A percentile compares a stretch with the other conserved stretches of the same genome.
phyloP scores from a whole-genome alignment of 2,113 vertebrate genomes.

The Puma concolor region DNA sequence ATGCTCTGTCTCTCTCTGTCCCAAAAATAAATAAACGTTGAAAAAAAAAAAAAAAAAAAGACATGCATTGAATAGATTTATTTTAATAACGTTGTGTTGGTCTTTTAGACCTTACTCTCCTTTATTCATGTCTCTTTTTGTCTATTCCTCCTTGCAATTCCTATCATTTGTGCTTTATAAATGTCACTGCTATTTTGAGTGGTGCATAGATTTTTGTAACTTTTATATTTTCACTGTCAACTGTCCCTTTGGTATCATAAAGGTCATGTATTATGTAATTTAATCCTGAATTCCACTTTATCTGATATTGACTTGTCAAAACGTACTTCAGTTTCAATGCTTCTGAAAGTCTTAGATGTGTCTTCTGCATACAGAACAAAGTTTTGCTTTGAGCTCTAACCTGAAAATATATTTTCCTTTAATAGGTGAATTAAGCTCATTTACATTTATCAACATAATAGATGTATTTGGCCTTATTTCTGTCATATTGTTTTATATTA shows the following conservation, averaged over 20 bases:
- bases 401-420: slow-evolving; percentile 49
- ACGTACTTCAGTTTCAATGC: slow-evolving; percentile 45
- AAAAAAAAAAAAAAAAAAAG: no score
- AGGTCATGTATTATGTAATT: slow-evolving; percentile 5
- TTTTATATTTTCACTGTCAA: slow-evolving; percentile 35
- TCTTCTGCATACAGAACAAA: slow-evolving; percentile 22
- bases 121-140: background rate
- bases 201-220: slow-evolving; percentile 40
- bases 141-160: background rate
- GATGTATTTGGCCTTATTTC: background rate
- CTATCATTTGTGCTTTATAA: slow-evolving; percentile 31
- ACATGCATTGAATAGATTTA: background rate
- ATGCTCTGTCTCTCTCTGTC: no score
- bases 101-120: background rate
- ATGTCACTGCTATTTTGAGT: slow-evolving; percentile 22
- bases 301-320: slow-evolving; percentile 30
- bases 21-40: no score
- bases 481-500: background rate
- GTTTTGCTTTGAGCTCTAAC: background rate
- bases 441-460: slow-evolving; percentile 22
- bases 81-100: background rate
- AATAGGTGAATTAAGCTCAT: background rate
- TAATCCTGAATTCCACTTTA: slow-evolving; percentile 30
- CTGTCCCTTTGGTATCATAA: slow-evolving; percentile 10
- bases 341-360: slow-evolving; percentile 46